Evolutionary conservation across 1,140 invertebrate genomes (phyloP), one percentile per base, ranked within the genome.

Genomic region (Drosophila virilis): DNA sequence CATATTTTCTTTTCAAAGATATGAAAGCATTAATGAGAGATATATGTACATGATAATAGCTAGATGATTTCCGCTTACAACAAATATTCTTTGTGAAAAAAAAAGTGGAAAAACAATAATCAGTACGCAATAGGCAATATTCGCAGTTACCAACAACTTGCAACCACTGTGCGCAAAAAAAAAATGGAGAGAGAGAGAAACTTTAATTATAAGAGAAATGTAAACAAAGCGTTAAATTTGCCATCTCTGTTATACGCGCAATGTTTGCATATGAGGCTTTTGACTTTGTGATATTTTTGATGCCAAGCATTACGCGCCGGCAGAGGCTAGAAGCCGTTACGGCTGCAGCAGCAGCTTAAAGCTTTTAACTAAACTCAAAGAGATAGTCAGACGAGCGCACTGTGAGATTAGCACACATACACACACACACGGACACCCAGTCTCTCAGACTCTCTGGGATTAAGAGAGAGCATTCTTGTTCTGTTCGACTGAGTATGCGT

Each of bases 291-390:
- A 33, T 43, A 45, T 65, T 54, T 43, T n/a, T n/a, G 35, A 35
- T 65, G 38, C 51, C 32, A 59, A 45, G 28, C 57, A 33, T 28
- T 15, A 35, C n/a, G n/a, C n/a, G n/a, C 32, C 50, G 50, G 33
- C 50, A 52, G 50, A 52, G 50, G 50, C 50, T 37, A 17, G 33
- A 37, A 37, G 37, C 50, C n/a, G 50, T 52, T 61, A 50, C 15
- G 45, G 32, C 59, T 35, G 46, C 51, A 45, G 40, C 17, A 17
- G 17, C 17, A 17, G 17, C 17, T 64, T 43, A 64, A 40, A 64
- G 61, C 48, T 42, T 65, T 55, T 55, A 55, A n/a, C 35, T n/a
- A 10, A 66, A 38, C 32, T 42, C 42, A 46, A 15, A 52, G 61
- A 35, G n/a, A 15, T 22, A 13, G 42, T 37, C 15, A 45, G 40